phyloP scores from a whole-genome alignment of 2,113 vertebrate genomes.

The Microcebus griseorufus region DNA sequence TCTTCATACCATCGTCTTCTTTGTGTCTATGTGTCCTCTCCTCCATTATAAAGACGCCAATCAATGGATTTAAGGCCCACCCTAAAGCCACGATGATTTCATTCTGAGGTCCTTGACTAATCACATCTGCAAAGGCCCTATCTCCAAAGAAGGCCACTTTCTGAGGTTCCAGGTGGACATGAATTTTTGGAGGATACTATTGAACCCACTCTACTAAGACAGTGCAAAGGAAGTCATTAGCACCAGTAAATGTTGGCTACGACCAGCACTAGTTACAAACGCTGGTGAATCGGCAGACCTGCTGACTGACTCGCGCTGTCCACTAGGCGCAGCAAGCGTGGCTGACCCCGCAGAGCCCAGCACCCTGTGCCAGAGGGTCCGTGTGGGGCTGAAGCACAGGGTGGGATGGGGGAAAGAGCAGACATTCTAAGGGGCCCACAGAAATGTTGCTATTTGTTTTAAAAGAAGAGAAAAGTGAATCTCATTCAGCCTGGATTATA shows the following conservation, averaged over 20 bases:
- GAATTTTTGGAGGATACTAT: background rate
- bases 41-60: background rate
- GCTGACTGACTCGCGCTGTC: background rate
- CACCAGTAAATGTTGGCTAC: background rate
- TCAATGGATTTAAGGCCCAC: background rate
- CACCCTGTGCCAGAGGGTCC: background rate
- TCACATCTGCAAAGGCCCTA: background rate
- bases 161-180: background rate
- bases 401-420: background rate
- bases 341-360: background rate
- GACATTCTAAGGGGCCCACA: background rate
- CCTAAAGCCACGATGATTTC: background rate
- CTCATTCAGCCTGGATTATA: background rate
- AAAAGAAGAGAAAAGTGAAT: background rate
- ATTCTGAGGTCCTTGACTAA: background rate
- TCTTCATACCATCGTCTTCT: accelerated
- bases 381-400: too few species aligned
- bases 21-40: too few species aligned
- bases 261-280: accelerated
- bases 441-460: background rate
- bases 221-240: too few species aligned
- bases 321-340: accelerated
- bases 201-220: background rate
- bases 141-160: background rate
- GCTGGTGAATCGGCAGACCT: accelerated